A percentile compares a stretch with the other conserved stretches of the same genome.
Evolutionary conservation across 2,113 vertebrate genomes (phyloP).

Genomic region (Pygathrix nemaeus): DNA sequence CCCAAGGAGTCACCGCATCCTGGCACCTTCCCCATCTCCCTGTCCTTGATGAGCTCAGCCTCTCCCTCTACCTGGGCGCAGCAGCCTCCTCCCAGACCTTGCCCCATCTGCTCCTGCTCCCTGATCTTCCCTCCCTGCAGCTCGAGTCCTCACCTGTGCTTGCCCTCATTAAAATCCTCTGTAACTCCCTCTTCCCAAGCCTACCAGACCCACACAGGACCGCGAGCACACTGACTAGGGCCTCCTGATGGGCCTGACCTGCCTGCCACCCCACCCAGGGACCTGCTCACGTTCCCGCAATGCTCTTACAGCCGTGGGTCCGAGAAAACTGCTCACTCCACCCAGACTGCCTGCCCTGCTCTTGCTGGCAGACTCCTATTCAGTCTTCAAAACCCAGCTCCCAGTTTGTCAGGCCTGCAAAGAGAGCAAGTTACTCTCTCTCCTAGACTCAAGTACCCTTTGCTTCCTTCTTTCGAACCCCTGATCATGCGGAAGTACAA

Average conservation of each 20-base stretch:
- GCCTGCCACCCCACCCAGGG: neutral
- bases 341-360: no score
- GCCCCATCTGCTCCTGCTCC: neutral
- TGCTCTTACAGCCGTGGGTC: rapidly evolving
- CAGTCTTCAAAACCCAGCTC: neutral
- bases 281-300: neutral
- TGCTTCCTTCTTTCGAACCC: neutral
- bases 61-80: neutral
- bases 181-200: rapidly evolving
- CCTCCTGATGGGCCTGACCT: neutral
- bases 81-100: neutral
- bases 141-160: neutral
- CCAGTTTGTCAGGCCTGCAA: neutral
- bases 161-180: neutral
- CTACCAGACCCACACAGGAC: neutral
- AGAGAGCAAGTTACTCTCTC: neutral
- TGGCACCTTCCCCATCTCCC: neutral
- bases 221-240: neutral
- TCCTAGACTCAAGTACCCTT: neutral
- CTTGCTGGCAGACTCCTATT: neutral
- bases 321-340: neutral
- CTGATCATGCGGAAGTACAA: neutral
- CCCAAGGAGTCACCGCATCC: neutral
- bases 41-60: rapidly evolving
- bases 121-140: neutral